Base-by-base conservation (phyloP, 2,888 invertebrate genomes). In the Meloe dianella region DNA sequence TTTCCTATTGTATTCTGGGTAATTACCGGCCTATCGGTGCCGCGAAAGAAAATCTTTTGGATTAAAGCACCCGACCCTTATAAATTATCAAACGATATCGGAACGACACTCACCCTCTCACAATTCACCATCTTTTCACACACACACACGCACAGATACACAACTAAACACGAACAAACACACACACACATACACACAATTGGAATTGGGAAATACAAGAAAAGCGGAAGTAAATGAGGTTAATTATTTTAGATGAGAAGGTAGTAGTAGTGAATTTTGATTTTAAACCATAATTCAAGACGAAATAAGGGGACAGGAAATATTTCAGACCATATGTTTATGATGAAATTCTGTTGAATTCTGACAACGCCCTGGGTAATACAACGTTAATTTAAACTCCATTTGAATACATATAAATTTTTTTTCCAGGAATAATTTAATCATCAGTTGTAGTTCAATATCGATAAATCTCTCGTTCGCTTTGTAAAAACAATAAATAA, bases 71-170 rank as follows among this genome's bases (percentile, higher is more conserved):
- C 47, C 47, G 47, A 20, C 47, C 47, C 47, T 20, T 47, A 47
- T 47, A 47, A 47, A 47, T 47, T 47, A 47, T 47, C 47, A 47
- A 47, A 47, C 9, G 20, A 20, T 47, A 20, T 47, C 47, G 47
- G 20, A 47, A 47, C 47, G 20, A 20, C 47, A 20, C 22, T 5
- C 27, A 27, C 38, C 38, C 38, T 10, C 2, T n/a, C n/a, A n/a
- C n/a, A 17, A 41, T 41, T 41, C 17, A 41, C n/a, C 38, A 41
- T 6, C 38, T 41, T 41, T 41, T 41, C 38, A 20, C 47, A 22
- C 20, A 47, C 12, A 35, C 1, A 35, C 14, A 35, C 35, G 14
- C 1, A 35, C 32, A 32, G 5, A 27, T 4, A 27, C 27, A 4
- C 32, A 32, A 3, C 2, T 3, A 32, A 7, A 32, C 4, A 9